Evolutionary conservation across 2,888 invertebrate genomes (phyloP).

Genomic region (Apeira syringaria): DNA sequence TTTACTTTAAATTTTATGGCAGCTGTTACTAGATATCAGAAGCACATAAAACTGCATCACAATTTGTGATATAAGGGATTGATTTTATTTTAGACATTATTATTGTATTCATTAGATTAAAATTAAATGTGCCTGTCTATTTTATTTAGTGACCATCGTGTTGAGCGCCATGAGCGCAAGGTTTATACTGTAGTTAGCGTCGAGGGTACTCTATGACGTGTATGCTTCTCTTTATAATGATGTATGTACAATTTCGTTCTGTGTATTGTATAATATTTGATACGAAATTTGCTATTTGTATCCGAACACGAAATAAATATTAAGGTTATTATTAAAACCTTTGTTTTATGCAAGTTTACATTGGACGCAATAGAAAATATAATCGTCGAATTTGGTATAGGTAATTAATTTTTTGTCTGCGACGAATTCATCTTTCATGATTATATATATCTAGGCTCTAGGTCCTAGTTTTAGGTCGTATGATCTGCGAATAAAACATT

Average conservation of each 20-base stretch:
- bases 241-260: slow-evolving; percentile 74
- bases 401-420: no score
- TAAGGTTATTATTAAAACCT: slow-evolving; percentile 58
- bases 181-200: slow-evolving; percentile 40
- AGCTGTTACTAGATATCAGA: slow-evolving; percentile 44
- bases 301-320: slow-evolving; percentile 73
- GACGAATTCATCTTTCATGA: no score
- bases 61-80: slow-evolving; percentile 68
- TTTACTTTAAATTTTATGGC: slow-evolving; percentile 43
- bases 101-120: slow-evolving; percentile 53
- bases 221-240: slow-evolving; percentile 58
- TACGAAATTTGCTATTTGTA: slow-evolving; percentile 76
- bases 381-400: no score
- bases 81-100: slow-evolving; percentile 59
- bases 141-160: slow-evolving; percentile 37
- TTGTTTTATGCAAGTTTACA: no score
- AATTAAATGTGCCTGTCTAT: slow-evolving; percentile 66
- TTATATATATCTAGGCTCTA: no score
- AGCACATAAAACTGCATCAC: slow-evolving; percentile 63
- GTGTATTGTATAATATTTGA: slow-evolving; percentile 70
- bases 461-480: no score
- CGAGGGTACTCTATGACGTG: slow-evolving; percentile 36
- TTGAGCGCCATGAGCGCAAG: slow-evolving; percentile 21
- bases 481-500: no score
- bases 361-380: no score